phyloP scores from a whole-genome alignment of 2,888 invertebrate species.

The Cerastis leucographa region DNA sequence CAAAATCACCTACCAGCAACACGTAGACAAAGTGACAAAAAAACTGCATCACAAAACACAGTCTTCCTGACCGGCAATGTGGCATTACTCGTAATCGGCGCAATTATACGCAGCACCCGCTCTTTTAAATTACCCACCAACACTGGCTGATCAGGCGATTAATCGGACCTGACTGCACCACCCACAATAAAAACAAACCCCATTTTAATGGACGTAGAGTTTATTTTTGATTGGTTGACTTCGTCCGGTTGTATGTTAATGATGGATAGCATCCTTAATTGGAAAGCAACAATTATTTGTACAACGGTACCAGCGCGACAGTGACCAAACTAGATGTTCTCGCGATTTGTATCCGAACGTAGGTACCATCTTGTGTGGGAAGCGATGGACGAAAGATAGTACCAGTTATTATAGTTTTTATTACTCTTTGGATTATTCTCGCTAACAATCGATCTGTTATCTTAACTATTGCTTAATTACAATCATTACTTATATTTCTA shows the following conservation, averaged over 20 bases:
- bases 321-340: constrained; percentile 17
- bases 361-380: constrained; percentile 24
- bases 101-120: constrained; percentile 60
- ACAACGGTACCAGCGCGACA: constrained; percentile 63
- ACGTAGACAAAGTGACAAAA: constrained; percentile 19
- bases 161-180: constrained; percentile 40
- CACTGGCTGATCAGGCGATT: constrained; percentile 59
- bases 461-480: constrained; percentile 35
- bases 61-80: constrained; percentile 50
- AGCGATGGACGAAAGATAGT: constrained; percentile 22
- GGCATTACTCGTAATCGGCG: constrained; percentile 53
- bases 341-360: background rate
- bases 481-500: constrained; percentile 29
- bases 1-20: constrained; percentile 7
- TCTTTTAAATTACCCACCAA: constrained; percentile 56
- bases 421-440: constrained; percentile 26
- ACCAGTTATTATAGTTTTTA: constrained; percentile 34
- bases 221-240: constrained; percentile 11
- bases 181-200: background rate
- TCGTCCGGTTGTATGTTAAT: constrained; percentile 52
- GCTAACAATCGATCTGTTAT: constrained; percentile 46
- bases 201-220: constrained; percentile 14
- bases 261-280: constrained; percentile 64
- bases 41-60: constrained; percentile 36
- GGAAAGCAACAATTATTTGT: constrained; percentile 66